phyloP scores from a whole-genome alignment of 2,113 vertebrate genomes.

The Podarcis raffonei region DNA sequence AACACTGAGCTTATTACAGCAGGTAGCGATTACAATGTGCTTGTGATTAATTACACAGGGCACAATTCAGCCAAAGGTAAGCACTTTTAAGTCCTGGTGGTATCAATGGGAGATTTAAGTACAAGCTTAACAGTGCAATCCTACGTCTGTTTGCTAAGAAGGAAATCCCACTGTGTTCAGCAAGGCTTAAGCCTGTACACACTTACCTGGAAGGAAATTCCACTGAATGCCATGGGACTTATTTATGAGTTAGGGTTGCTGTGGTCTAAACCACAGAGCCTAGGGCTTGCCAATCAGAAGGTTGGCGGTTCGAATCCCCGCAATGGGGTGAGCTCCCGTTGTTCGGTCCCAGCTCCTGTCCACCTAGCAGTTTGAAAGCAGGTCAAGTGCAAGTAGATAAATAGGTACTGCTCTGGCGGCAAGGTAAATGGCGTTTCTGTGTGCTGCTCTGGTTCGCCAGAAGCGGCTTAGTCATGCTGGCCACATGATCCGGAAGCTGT shows the following conservation, averaged over 20 bases:
- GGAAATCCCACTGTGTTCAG: background rate
- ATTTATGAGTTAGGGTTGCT: background rate
- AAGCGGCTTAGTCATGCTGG: no score
- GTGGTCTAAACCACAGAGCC: no score
- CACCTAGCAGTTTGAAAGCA: no score
- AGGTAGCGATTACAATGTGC: conserved; percentile 32
- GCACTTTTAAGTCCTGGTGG: background rate
- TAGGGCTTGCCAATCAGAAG: no score
- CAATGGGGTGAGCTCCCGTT: no score
- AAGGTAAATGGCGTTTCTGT: no score
- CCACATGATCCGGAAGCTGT: no score
- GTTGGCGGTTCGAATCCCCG: no score
- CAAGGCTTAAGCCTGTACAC: background rate
- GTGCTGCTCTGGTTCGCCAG: no score
- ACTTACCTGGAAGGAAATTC: background rate
- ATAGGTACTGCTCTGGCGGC: no score
- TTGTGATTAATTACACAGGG: conserved; percentile 18
- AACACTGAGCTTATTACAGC: conserved; percentile 30
- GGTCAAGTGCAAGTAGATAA: no score
- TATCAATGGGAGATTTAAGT: background rate
- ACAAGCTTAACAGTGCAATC: background rate
- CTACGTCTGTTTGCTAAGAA: background rate
- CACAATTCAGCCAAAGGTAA: background rate
- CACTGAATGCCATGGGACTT: background rate
- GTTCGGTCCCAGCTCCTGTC: no score